A percentile compares a stretch with the other conserved stretches of the same genome.
These are phyloP conservation scores for Lasius fuliginosus DNA, from an alignment of 2,888 invertebrate species.

Conservation along the genomic window DNA sequence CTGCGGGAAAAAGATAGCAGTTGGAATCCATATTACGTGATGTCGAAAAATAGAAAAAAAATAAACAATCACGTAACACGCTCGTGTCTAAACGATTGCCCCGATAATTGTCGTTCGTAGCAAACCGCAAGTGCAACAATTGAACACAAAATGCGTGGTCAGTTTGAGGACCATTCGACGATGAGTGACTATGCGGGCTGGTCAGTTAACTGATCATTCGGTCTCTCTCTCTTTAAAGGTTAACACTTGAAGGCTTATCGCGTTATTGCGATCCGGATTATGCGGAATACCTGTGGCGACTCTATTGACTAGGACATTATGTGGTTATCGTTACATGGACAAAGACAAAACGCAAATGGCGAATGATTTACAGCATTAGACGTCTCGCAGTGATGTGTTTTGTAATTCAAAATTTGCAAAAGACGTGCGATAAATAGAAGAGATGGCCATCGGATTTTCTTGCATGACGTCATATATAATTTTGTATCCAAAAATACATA, in stretches of 20 bases:
- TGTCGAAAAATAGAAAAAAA: neutral
- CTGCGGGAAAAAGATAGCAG: neutral
- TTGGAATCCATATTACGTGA: neutral
- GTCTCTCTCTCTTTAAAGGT: neutral
- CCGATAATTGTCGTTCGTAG: neutral
- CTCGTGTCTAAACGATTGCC: neutral
- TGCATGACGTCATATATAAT: neutral
- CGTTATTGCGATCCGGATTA: conserved; percentile 28
- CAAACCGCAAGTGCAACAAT: neutral
- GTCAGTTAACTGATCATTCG: conserved; percentile 33
- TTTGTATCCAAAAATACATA: conserved; percentile 20
- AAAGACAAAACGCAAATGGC: conserved; percentile 8
- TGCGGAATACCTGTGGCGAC: conserved; percentile 5
- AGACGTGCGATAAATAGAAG: neutral
- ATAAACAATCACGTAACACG: neutral
- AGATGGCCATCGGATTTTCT: neutral
- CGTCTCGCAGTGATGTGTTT: neutral
- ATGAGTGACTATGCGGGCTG: conserved; percentile 23
- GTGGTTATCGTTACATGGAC: conserved; percentile 7
- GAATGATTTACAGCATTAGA: conserved; percentile 29
- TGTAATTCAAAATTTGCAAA: conserved; percentile 11
- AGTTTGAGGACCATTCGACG: neutral
- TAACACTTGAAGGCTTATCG: conserved; percentile 14
- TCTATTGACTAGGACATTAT: conserved; percentile 23
- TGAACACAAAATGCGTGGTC: neutral